Evolutionary conservation across 2,888 invertebrate species (phyloP).

Genomic region (Tetragnatha montana): DNA sequence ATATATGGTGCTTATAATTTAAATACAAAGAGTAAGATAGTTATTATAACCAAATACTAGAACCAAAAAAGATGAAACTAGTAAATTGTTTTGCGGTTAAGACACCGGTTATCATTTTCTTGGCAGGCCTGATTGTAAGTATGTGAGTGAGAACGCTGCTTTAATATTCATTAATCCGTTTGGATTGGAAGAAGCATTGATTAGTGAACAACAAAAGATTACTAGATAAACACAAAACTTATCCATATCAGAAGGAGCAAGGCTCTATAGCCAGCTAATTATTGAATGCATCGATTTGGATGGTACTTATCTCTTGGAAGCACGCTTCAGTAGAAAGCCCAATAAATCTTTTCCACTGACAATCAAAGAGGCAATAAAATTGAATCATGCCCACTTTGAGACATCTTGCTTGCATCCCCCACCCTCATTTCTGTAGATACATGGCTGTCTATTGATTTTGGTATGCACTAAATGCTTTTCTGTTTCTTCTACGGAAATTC

Average conservation of each 20-base stretch:
- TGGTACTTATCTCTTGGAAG: conserved; percentile 65
- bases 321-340: conserved; percentile 60
- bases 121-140: no score
- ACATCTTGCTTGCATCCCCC: conserved; percentile 49
- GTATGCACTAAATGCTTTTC: conserved; percentile 29
- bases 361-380: conserved; percentile 68
- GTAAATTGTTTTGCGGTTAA: no score
- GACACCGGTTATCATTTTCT: no score
- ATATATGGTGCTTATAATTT: no score
- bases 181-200: conserved; percentile 49
- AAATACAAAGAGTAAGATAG: no score
- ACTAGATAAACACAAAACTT: conserved; percentile 65
- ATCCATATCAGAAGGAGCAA: conserved; percentile 45
- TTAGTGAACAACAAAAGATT: conserved; percentile 53
- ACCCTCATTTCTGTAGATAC: conserved; percentile 61
- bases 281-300: conserved; percentile 68
- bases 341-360: conserved; percentile 67
- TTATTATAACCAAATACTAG: no score
- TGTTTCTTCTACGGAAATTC: neutral
- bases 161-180: conserved; percentile 51
- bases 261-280: conserved; percentile 60
- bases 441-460: conserved; percentile 67
- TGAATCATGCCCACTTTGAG: conserved; percentile 66
- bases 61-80: no score
- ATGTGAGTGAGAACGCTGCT: neutral